Base-by-base conservation (phyloP, 37 sponge, comb jelly and placozoan genomes). In the Petrosia ficiformis region DNA sequence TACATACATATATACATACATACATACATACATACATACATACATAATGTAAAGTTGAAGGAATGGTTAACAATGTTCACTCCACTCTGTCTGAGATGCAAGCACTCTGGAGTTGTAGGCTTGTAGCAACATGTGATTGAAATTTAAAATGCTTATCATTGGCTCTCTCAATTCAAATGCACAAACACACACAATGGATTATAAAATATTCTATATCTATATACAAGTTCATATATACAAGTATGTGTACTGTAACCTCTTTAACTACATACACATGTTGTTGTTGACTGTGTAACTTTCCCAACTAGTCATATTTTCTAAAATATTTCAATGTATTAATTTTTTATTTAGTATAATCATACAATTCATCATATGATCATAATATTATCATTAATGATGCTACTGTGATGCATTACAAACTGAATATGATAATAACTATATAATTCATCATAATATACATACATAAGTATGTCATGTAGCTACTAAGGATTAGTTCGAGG, bases 11-110 rank as follows among this genome's bases (percentile, higher is more conserved):
- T n/a, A n/a, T n/a, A n/a, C 36, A 26, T 74, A 11, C 8, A 28
- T 59, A 93, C 64, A 79, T 79, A 28, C 32, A 86, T 30, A 76
- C 79, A 61, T 64, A 74, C 8, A 64, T 74, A 22, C 70, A 86
- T 65, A 87, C 89, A 73, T 84, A 79, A 68, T 72, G 86, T 36
- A 89, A 90, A 54, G 87, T 80, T 32, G 94, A 93, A 61, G 85
- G 82, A 1, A 80, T 89, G 69, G 77, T 86, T 28, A 91, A 93
- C 26, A 24, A 86, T 82, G 67, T 69, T 74, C 60, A 83, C 84
- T 39, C 44, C 90, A 26, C 93, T 83, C 42, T 37, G 80, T 24
- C 84, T 90, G 38, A 68, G 94, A 31, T 79, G 65, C 0, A 92
- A 93, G 78, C 83, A 85, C 70, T 77, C 88, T 1, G 75, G 78